Base-by-base conservation (phyloP, 1,140 invertebrate species). In the Macrobrachium nipponense region DNA sequence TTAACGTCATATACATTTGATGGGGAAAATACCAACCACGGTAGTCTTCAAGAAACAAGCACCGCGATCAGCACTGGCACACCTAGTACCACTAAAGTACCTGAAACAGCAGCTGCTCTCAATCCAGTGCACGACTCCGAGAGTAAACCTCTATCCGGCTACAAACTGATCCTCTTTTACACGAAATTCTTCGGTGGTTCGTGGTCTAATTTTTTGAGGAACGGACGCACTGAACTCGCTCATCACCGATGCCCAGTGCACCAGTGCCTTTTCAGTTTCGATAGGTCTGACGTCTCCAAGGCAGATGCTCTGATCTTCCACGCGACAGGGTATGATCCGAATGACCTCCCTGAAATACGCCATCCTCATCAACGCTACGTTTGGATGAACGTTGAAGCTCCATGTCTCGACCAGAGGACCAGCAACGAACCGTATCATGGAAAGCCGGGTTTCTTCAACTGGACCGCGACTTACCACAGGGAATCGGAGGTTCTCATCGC, bases 381-480 rank as follows among this genome's bases (percentile, higher is more conserved):
- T 27, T 86, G 84, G 84, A 51, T 86, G 6, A 86, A 70, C 64
- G 58, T 80, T 2, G 84, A 86, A 20, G 51, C 84, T 44, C 84
- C 84, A 12, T 12, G 10, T 3, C 3, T 10, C 0, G n/a, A 27
- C 43, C 8, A 68, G 61, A 36, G 20, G 3, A 80, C 1, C 36
- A 20, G 20, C 62, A 18, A 14, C 0, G 4, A 59, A 12, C 12
- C 20, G 5, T 17, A 59, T 20, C 23, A 27, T 36, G 27, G n/a
- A 1, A 36, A 7, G 14, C 20, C 7, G 2, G 77, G 72, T 0
- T 80, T 89, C 58, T 91, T 92, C 89, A 92, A 92, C 85, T 91
- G 91, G 91, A 91, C 91, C 0, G 90, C 90, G 89, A 91, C 91
- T 0, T 91, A 91, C 76, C 87, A 91, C 27, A 70, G 64, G n/a